Percentiles rank a stretch among this genome's conserved stretches.
Conservation (phyloP, 2,113 vertebrate genomes). For the Scolopax mira region DNA sequence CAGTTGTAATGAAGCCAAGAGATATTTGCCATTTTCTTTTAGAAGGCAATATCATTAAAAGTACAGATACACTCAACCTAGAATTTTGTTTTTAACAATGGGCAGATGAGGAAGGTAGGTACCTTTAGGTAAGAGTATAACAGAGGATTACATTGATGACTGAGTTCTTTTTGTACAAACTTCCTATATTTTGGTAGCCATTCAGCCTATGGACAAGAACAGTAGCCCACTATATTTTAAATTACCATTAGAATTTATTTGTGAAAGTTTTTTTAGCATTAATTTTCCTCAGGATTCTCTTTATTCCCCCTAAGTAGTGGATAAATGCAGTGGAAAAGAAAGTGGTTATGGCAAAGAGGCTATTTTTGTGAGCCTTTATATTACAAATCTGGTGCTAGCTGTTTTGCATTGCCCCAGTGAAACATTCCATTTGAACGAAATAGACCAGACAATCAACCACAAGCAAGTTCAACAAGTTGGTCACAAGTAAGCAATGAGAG, state of each 20-base stretch:
- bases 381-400: not conserved
- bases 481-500: not conserved
- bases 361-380: not conserved
- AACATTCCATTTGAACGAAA: not conserved
- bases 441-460: not conserved
- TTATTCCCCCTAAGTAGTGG: not conserved
- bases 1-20: not conserved
- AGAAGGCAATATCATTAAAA: not conserved
- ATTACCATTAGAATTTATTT: not conserved
- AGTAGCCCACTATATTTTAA: not conserved
- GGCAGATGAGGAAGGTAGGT: not conserved
- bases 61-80: not conserved
- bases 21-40: not conserved
- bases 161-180: not conserved
- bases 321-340: not conserved
- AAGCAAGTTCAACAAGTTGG: not conserved
- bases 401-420: not conserved
- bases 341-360: not conserved
- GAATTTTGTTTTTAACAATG: not conserved
- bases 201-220: not conserved
- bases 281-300: not conserved
- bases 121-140: not conserved
- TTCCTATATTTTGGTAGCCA: not conserved
- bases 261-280: not conserved
- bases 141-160: not conserved